Base-by-base conservation (phyloP, 2,113 vertebrate genomes). In the Hemiprocne comata region DNA sequence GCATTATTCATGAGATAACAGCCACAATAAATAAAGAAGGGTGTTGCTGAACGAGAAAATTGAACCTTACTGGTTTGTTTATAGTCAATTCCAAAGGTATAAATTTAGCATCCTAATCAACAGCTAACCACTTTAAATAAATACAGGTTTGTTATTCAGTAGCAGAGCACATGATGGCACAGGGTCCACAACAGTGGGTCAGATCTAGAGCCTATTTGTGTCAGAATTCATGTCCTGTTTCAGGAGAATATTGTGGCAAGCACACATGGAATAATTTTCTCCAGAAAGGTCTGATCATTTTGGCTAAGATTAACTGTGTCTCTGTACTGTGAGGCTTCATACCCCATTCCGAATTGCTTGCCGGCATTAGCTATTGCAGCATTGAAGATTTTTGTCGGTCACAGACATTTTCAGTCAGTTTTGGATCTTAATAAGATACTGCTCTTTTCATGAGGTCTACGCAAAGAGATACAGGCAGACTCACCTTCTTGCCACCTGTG, bases 1-100 rank as follows among this genome's bases (percentile, higher is more conserved):
- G 58, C 40, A 70, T 73, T 70, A 85, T 92, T 79, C 62, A 62
- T 81, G 50, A 44, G 65, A 44, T 44, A 72, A 53, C n/a, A 87
- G 54, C 36, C 29, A 40, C 2, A 13, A 67, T 54, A 87, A 81
- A 91, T 77, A 81, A 84, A 84, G 73, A 85, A 79, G 11, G 21
- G 13, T 69, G 40, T n/a, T 85, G 66, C 77, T 94, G 89, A 92
- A 82, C 44, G 64, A 87, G 89, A 92, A 94, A 94, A 85, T 54
- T 60, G 53, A 92, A 82, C 65, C 31, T 72, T 65, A 26, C 61
- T 40, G n/a, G 34, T 91, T 85, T 90, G 57, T 55, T 81, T 0
- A 0, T 10, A 61, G 65, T 53, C 38, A 46, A 13, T 91, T 78
- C 36, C 62, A 70, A 78, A 85, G 38, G 46, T 34, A 65, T 2